Evolutionary conservation across 2,888 invertebrate species (phyloP), one percentile per base, ranked within the genome.

Genomic region (Diarsia dahlii): DNA sequence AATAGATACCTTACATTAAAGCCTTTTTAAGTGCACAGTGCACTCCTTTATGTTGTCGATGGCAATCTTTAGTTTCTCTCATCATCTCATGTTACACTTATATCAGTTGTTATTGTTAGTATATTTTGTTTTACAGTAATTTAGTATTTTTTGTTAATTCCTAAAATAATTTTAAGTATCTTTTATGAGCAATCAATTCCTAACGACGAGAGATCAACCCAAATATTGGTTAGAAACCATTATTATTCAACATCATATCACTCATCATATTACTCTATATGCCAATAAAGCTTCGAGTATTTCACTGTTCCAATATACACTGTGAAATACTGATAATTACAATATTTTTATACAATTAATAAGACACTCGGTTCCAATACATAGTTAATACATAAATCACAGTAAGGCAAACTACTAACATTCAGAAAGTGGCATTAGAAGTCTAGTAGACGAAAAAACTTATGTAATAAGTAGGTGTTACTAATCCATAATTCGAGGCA

Each of bases 161-260:
- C 71, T 86, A 84, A 74, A 83, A 80, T 78, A 87, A 87, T 91
- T 90, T 94, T 95, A 94, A 95, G 94, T 94, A 94, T 91, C 93
- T 86, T 89, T 90, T 87, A 88, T 95, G 95, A 95, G 94, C 94
- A 91, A 87, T 88, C 83, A 85, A 87, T 86, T 86, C 84, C 77
- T 82, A 90, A 86, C 81, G 79, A 87, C 87, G 82, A 88, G 79
- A 87, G 87, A 84, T 83, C 75, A 74, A 82, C 71, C 65, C 71
- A 74, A 80, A 72, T 64, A 64, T 74, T 75, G 63, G 54, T 73
- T 48, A 67, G 46, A 56, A 70, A 81, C 50, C 67, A 79, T 65
- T 67, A 58, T 50, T 71, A 45, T 58, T 62, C 13, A 54, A 71
- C 20, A 71, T 18, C 23, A 64, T 65, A 23, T 8, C n/a, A n/a